Percentiles rank a stretch among this genome's conserved stretches.
Conservation (phyloP, 2,113 vertebrate genomes). For the Herpetotheres cachinnans region DNA sequence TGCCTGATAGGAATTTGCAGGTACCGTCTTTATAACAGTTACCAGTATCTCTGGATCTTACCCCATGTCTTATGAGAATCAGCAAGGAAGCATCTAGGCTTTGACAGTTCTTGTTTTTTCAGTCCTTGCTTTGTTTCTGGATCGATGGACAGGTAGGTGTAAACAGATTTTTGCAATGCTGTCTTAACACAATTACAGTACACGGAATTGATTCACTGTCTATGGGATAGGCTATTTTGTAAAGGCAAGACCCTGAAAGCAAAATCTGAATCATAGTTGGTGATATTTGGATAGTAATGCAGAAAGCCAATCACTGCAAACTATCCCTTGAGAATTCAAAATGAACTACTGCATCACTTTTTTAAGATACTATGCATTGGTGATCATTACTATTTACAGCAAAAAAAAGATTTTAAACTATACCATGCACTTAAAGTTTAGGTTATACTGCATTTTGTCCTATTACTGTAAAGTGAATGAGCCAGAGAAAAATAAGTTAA, state of each 20-base stretch:
- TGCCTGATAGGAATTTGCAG: not conserved
- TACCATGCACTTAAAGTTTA: not conserved
- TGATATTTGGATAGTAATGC: not conserved
- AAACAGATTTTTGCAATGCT: constrained; percentile 8
- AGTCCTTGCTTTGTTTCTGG: constrained; percentile 17
- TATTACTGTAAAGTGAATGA: not conserved
- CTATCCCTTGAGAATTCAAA: not conserved
- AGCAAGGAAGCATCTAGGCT: not conserved
- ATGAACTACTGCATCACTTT: not conserved
- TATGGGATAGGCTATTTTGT: not conserved
- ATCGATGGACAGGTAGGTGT: constrained; percentile 43
- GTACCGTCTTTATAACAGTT: not conserved
- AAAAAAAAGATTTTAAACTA: not conserved
- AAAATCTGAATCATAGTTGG: not conserved
- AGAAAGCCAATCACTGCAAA: not conserved
- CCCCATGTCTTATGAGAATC: not conserved
- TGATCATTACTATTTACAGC: not conserved
- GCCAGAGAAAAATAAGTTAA: not conserved
- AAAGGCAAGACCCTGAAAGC: constrained; percentile 1
- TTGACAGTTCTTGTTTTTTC: constrained; percentile 5
- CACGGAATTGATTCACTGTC: constrained; percentile 2
- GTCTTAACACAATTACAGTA: constrained; percentile 16
- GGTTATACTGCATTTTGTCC: not conserved
- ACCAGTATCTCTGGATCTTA: not conserved
- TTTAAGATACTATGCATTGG: not conserved